A percentile compares a stretch with the other conserved stretches of the same genome.
phyloP scores from a whole-genome alignment of 2,888 invertebrate genomes.

The Habrosyne pyritoides region DNA sequence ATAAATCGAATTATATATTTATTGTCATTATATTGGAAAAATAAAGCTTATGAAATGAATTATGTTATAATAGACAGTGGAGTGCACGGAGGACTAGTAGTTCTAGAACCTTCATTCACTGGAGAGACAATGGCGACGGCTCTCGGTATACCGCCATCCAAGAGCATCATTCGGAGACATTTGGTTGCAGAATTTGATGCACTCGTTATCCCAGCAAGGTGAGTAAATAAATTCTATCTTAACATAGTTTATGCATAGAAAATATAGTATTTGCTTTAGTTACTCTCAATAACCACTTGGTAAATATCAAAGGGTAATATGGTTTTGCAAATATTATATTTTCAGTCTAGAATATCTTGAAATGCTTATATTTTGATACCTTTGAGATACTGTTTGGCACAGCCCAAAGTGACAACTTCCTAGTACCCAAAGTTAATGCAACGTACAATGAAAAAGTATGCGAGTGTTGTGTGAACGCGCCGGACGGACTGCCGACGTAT shows the following conservation, averaged over 20 bases:
- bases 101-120: conserved; percentile 96
- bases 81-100: conserved; percentile 96
- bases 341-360: conserved; percentile 27
- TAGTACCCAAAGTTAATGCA: conserved; percentile 13
- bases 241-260: conserved; percentile 24
- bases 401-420: neutral
- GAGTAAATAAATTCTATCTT: conserved; percentile 38
- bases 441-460: conserved; percentile 22
- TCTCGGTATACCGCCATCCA: conserved; percentile 95
- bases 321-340: conserved; percentile 47
- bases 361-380: conserved; percentile 9
- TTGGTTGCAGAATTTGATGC: conserved; percentile 95
- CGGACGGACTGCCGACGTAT: neutral
- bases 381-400: neutral
- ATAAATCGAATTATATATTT: too few species aligned
- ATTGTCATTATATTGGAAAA: neutral
- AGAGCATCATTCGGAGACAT: conserved; percentile 96
- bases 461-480: conserved; percentile 21
- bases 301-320: conserved; percentile 3
- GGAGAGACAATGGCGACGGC: conserved; percentile 98
- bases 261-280: conserved; percentile 52
- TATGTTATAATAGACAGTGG: conserved; percentile 89
- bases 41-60: conserved; percentile 6
- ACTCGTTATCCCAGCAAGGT: conserved; percentile 96
- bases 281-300: neutral